phyloP scores from a whole-genome alignment of 2,888 invertebrate genomes.

The Cerceris ruficornis region DNA sequence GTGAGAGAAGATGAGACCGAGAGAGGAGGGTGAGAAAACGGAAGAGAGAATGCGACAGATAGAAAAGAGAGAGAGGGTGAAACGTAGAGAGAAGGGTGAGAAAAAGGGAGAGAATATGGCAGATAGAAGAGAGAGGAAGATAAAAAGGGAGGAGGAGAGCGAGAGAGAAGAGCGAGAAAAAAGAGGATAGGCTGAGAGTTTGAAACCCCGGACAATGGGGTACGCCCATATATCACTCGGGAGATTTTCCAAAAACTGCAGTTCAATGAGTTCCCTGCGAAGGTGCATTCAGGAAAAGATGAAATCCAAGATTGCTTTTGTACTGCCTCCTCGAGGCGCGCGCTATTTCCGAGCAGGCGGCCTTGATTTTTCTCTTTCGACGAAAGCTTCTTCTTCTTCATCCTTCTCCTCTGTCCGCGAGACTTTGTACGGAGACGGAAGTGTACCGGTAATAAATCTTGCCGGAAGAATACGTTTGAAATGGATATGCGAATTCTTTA shows the following conservation, averaged over 20 bases:
- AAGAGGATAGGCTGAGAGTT: slow-evolving; percentile 31
- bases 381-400: slow-evolving; percentile 19
- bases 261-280: slow-evolving; percentile 69
- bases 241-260: slow-evolving; percentile 77
- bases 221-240: slow-evolving; percentile 81
- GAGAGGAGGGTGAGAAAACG: too few species aligned
- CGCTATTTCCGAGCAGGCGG: slow-evolving; percentile 43
- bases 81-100: too few species aligned
- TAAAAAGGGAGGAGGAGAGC: too few species aligned
- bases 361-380: slow-evolving; percentile 27
- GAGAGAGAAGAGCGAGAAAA: too few species aligned
- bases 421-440: slow-evolving; percentile 33
- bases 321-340: slow-evolving; percentile 32
- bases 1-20: too few species aligned
- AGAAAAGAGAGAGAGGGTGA: too few species aligned
- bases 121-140: too few species aligned
- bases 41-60: too few species aligned
- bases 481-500: neutral
- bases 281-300: slow-evolving; percentile 60
- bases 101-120: too few species aligned
- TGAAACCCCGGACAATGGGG: slow-evolving; percentile 70
- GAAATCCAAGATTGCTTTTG: slow-evolving; percentile 46
- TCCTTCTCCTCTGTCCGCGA: slow-evolving; percentile 20
- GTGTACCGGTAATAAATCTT: slow-evolving; percentile 50
- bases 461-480: neutral